phyloP scores from a whole-genome alignment of 1,140 invertebrate species.

The Arion vulgaris region DNA sequence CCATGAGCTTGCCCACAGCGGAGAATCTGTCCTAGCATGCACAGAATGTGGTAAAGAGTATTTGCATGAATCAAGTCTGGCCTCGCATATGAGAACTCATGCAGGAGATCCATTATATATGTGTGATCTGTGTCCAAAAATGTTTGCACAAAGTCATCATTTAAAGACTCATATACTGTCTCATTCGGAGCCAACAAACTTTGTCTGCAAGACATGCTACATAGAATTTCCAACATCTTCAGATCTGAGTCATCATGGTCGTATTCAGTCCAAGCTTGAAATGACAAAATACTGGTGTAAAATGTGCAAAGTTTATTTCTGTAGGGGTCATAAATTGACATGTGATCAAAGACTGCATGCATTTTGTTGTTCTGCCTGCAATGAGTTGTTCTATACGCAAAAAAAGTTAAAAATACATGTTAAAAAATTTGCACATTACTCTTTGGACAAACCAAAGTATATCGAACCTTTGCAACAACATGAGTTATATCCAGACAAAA shows the following conservation, averaged over 20 bases:
- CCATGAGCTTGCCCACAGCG: constrained; percentile 37
- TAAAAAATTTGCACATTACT: constrained; percentile 38
- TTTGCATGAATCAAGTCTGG: constrained; percentile 36
- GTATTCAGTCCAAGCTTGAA: constrained; percentile 22
- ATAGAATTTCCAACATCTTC: constrained; percentile 19
- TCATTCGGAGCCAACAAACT: constrained; percentile 34
- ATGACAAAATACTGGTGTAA: constrained; percentile 31
- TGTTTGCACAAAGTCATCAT: constrained; percentile 40
- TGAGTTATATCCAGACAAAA: constrained; percentile 22
- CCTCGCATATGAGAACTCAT: constrained; percentile 36
- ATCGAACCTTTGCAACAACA: constrained; percentile 27
- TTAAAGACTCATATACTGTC: constrained; percentile 38
- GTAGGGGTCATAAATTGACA: neutral
- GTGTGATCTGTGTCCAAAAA: constrained; percentile 38
- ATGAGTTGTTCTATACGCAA: constrained; percentile 33
- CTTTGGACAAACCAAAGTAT: constrained; percentile 13
- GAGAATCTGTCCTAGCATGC: constrained; percentile 23
- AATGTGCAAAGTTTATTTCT: constrained; percentile 36
- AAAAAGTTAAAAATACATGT: constrained; percentile 36
- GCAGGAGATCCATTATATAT: constrained; percentile 26
- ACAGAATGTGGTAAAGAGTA: constrained; percentile 39
- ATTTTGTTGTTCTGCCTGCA: constrained; percentile 30
- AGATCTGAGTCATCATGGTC: constrained; percentile 28
- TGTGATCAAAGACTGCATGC: constrained; percentile 24
- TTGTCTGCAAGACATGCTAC: constrained; percentile 35